Evolutionary conservation across 2,888 invertebrate species (phyloP), one percentile per base, ranked within the genome.

Genomic region (Mythimna albipuncta): DNA sequence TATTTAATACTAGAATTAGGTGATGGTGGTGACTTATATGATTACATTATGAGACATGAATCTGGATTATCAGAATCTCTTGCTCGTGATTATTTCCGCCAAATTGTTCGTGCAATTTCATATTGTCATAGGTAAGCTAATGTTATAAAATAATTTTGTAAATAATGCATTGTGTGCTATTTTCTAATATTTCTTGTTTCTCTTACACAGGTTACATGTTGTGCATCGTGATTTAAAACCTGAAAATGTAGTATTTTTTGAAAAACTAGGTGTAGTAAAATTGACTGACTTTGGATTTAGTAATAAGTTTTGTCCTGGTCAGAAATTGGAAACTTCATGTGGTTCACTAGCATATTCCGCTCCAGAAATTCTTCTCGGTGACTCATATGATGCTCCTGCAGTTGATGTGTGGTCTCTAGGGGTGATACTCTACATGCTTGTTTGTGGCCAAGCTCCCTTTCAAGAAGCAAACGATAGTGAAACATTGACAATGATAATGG

Each of bases 371-470:
- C 97, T 99, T 75, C 97, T 99, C 69, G 99, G 99, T 35, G 99
- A 99, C 95, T 99, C 99, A 1, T 99, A 99, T 94, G 99, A 99
- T 96, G 99, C 99, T 57, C 99, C 99, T 32, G 99, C 99, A 85
- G 99, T 99, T 97, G 99, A 99, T 96, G 98, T 99, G 68, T 99
- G 99, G 99, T 99, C 99, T 9, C 97, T 99, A 73, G 99, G 99
- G 73, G 99, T 99, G 21, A 99, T 99, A 90, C 96, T 99, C 61
- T 99, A 98, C 95, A 99, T 99, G 99, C 97, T 99, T 89, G 99
- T 99, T 7, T 99, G 99, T 94, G 99, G 99, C 9, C 98, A 98
- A 92, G 98, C 99, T 52, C 99, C 99, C 9, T 99, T 99, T 94
- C 99, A 99, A 96, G 99, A 99, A 96, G 99, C 99, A 47, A 99